Percentiles rank a stretch among this genome's conserved stretches.
phyloP scores from a whole-genome alignment of 2,113 vertebrate species.

The Psophia crepitans region DNA sequence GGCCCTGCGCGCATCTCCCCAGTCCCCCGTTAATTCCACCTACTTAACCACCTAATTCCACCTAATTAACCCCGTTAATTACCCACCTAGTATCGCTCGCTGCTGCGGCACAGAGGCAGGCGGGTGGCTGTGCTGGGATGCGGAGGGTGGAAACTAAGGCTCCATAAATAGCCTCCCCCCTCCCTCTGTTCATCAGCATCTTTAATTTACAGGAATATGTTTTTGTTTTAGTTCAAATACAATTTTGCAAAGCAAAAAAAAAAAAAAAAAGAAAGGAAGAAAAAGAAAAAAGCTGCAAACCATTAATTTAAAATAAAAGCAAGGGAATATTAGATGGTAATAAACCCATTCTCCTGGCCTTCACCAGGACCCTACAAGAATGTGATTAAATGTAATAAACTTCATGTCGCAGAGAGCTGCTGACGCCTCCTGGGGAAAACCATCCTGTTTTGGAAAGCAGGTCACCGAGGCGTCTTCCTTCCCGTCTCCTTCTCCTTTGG shows the following conservation, averaged over 20 bases:
- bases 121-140: neutral
- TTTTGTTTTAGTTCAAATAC: neutral
- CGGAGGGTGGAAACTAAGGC: neutral
- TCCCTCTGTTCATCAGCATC: neutral
- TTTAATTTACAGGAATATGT: neutral
- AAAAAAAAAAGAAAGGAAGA: neutral
- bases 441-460: neutral
- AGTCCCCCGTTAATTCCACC: neutral
- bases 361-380: neutral
- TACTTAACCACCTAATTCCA: too few relatives aligned
- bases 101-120: neutral
- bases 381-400: neutral
- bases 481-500: neutral
- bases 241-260: neutral
- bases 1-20: neutral
- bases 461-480: neutral
- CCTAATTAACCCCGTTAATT: too few relatives aligned
- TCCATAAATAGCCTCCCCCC: neutral
- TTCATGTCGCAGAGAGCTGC: neutral
- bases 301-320: neutral
- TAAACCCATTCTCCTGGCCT: neutral
- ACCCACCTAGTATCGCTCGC: neutral
- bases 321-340: neutral
- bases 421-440: neutral
- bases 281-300: neutral